Base-by-base conservation (phyloP, 2,113 vertebrate species). In the Numenius arquata region DNA sequence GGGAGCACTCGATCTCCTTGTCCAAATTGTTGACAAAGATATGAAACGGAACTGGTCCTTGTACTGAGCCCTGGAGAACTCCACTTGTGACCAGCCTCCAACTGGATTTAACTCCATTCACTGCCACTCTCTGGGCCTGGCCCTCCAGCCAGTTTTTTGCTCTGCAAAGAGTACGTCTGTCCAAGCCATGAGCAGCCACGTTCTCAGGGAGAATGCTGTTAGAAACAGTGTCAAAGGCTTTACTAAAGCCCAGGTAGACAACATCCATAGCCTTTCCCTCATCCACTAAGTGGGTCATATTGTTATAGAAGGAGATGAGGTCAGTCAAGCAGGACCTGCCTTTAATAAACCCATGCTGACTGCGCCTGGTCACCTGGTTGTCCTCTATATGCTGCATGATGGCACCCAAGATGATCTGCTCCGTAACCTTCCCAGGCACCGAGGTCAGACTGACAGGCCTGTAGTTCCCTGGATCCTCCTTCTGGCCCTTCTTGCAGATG, bases 1-100 rank as follows among this genome's bases (percentile, higher is more conserved):
- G 19, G 20, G 10, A 17, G 19, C 40, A 18, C 29, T 56, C 0
- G 0, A 56, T 21, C 1, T 6, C 17, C 1, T 6, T 3, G 1
- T 36, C 41, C 4, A 50, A 32, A 23, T 36, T 12, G 19, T 4
- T 27, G 6, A 43, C 36, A 56, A 56, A 72, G 16, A 30, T 32
- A 32, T 5, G 26, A 21, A 58, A 48, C 2, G 41, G 15, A n/a
- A 26, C 10, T 17, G 25, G 12, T 11, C 30, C 68, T 26, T 43
- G 0, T 7, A 22, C 21, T 22, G 36, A 73, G 20, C 11, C 68
- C 52, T 89, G 61, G 26, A n/a, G 32, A 66, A 34, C 52, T 45
- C 21, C 4, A 2, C 38, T 15, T 18, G 36, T 67, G 22, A 32
- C 32, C 1, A 0, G 11, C 22, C 0, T 0, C 59, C 11, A 22